Evolutionary conservation across 2,888 invertebrate genomes (phyloP).

Genomic region (Andrena bucephala): DNA sequence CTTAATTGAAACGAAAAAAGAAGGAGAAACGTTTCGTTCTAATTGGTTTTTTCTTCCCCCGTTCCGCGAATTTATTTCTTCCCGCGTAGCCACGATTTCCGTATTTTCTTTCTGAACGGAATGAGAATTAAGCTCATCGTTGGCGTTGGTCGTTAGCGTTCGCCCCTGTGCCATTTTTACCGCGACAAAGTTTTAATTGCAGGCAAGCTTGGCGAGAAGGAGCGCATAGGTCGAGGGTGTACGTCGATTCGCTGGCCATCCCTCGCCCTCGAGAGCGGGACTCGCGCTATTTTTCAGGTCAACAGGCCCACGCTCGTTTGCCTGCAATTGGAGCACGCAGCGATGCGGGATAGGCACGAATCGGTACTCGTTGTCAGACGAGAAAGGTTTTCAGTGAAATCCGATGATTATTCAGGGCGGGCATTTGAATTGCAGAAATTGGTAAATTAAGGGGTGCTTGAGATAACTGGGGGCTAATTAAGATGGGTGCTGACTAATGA

Average conservation of each 20-base stretch:
- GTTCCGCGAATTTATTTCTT: too few species aligned
- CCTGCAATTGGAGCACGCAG: conserved; percentile 7
- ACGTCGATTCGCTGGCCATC: conserved; percentile 5
- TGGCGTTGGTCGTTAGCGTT: neutral
- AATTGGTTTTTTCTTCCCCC: too few species aligned
- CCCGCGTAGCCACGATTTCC: too few species aligned
- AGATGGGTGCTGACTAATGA: too few species aligned
- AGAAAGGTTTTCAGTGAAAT: neutral
- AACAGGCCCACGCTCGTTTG: conserved; percentile 37
- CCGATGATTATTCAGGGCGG: too few species aligned
- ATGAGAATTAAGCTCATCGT: neutral
- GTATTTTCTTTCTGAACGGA: too few species aligned
- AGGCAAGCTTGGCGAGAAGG: conserved; percentile 24
- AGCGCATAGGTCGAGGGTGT: conserved; percentile 25
- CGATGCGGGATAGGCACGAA: conserved; percentile 1
- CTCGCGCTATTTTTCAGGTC: conserved; percentile 43
- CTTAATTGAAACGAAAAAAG: too few species aligned
- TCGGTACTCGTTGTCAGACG: neutral
- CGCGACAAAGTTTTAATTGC: conserved; percentile 40
- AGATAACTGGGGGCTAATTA: too few species aligned
- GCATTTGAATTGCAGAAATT: too few species aligned
- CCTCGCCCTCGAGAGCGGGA: conserved; percentile 4
- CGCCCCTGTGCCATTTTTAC: conserved; percentile 10
- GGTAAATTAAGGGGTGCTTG: too few species aligned
- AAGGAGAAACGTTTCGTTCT: too few species aligned